phyloP scores from a whole-genome alignment of 2,797 vertebrate species.

The Morelia viridis region DNA sequence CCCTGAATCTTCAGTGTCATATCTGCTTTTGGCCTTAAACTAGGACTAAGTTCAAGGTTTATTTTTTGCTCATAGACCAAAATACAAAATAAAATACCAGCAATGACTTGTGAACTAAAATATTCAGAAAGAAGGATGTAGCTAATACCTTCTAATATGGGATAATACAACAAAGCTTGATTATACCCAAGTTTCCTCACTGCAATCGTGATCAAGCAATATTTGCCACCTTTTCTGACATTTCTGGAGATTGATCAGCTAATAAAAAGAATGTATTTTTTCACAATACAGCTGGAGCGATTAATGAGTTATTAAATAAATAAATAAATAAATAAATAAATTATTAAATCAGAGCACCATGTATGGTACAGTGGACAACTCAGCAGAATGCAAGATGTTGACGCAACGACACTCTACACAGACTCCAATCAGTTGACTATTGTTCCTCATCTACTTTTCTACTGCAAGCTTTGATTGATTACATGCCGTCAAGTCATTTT shows the following conservation, averaged over 20 bases:
- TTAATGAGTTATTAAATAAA: neutral
- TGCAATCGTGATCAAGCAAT: neutral
- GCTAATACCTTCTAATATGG: neutral
- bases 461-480: neutral
- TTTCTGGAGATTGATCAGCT: neutral
- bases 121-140: neutral
- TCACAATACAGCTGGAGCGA: neutral
- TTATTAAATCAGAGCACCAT: neutral
- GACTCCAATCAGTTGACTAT: neutral
- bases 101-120: neutral
- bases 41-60: neutral
- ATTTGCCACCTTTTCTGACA: neutral
- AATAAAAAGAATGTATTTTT: neutral
- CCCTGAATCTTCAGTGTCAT: neutral
- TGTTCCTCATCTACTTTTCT: neutral
- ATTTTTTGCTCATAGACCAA: neutral
- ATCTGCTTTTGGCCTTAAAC: neutral
- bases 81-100: neutral
- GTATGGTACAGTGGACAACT: neutral
- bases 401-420: neutral
- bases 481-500: neutral
- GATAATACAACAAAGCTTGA: neutral
- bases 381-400: neutral
- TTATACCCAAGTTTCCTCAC: neutral
- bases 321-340: too few species aligned